Evolutionary conservation across 2,797 vertebrate genomes (phyloP).

Genomic region (Streptopelia turtur): DNA sequence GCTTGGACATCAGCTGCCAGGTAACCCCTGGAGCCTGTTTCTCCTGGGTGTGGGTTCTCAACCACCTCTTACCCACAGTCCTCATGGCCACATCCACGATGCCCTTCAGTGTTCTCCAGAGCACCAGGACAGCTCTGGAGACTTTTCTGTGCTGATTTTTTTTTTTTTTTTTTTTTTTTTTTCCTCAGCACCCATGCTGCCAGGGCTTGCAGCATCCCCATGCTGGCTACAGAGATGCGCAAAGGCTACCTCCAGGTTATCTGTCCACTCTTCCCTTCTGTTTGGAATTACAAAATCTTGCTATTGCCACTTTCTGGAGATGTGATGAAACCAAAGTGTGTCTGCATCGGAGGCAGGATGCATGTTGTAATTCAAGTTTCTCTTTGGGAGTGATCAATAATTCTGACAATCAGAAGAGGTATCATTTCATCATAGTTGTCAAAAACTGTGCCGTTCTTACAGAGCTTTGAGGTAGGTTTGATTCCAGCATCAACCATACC

Average conservation of each 20-base stretch:
- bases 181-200: background rate
- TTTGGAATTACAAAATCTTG: background rate
- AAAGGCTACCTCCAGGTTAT: background rate
- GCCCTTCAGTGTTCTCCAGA: background rate
- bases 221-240: background rate
- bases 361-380: background rate
- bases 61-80: background rate
- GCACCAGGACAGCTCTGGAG: background rate
- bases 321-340: background rate
- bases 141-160: background rate
- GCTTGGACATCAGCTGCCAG: background rate
- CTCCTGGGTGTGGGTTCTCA: background rate
- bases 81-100: background rate
- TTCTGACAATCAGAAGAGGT: background rate
- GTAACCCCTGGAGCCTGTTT: background rate
- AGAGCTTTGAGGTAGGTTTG: background rate
- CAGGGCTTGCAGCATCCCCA: background rate
- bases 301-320: background rate
- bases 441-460: background rate
- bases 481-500: background rate
- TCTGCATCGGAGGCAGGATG: background rate
- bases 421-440: background rate
- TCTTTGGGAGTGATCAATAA: background rate
- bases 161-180: background rate
- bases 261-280: background rate